phyloP scores from a whole-genome alignment of 2,797 vertebrate species.

The Moxostoma hubbsi region DNA sequence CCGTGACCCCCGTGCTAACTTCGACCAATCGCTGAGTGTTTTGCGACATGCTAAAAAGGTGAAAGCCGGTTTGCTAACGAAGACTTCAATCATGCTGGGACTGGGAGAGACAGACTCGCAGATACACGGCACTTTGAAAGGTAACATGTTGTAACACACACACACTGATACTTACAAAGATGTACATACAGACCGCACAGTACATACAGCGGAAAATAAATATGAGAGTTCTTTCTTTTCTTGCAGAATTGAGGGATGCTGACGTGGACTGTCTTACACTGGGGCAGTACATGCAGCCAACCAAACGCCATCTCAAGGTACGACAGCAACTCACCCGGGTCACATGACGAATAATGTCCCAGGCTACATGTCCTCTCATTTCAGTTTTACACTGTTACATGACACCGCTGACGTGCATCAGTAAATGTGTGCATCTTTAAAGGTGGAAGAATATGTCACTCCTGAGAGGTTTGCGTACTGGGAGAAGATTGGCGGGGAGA shows the following conservation, averaged over 20 bases:
- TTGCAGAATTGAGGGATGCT: slow-evolving; percentile 86
- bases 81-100: slow-evolving; percentile 96
- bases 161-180: background rate
- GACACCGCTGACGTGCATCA: background rate
- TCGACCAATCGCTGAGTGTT: slow-evolving; percentile 89
- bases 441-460: slow-evolving; percentile 96
- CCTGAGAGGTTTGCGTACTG: slow-evolving; percentile 94
- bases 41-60: slow-evolving; percentile 87
- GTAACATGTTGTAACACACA: slow-evolving; percentile 69
- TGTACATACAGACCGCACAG: too few relatives aligned
- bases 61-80: slow-evolving; percentile 84
- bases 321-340: background rate
- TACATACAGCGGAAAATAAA: background rate
- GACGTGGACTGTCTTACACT: slow-evolving; percentile 93
- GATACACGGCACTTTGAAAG: slow-evolving; percentile 81
- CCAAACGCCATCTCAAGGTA: slow-evolving; percentile 96
- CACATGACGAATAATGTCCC: background rate
- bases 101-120: slow-evolving; percentile 90
- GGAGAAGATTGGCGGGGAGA: slow-evolving; percentile 91
- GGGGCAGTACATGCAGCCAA: slow-evolving; percentile 99
- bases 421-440: slow-evolving; percentile 26
- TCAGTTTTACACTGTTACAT: background rate
- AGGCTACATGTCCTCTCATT: background rate
- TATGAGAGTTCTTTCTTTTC: slow-evolving; percentile 21
- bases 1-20: slow-evolving; percentile 91